These are phyloP conservation scores for Monochamus alternatus DNA, from an alignment of 2,888 invertebrate species.

Conservation along the genomic window DNA sequence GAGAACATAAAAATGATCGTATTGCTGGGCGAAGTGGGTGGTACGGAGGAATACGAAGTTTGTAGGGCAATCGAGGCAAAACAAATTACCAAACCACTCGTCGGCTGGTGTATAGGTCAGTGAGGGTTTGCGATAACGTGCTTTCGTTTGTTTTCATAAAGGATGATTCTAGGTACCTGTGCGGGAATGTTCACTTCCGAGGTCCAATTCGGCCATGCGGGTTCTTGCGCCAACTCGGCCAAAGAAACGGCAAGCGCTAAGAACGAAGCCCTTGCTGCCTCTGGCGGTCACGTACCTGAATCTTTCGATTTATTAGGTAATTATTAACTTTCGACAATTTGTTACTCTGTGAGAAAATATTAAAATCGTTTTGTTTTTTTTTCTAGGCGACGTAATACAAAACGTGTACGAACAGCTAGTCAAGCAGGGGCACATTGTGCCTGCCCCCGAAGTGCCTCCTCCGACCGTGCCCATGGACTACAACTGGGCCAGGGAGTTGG, in stretches of 20 bases:
- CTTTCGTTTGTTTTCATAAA: not conserved
- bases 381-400: conserved; percentile 82
- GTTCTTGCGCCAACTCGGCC: conserved; percentile 94
- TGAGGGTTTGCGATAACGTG: conserved; percentile 7
- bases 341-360: no score
- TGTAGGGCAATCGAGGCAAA: conserved; percentile 88
- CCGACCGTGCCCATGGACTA: conserved; percentile 99
- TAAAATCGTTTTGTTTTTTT: not conserved
- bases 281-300: conserved; percentile 92
- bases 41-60: conserved; percentile 97
- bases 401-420: conserved; percentile 86
- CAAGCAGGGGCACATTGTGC: conserved; percentile 85
- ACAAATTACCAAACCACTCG: conserved; percentile 91
- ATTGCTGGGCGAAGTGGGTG: conserved; percentile 98
- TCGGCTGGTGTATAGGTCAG: conserved; percentile 98
- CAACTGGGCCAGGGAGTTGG: conserved; percentile 98
- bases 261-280: conserved; percentile 86
- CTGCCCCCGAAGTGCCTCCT: conserved; percentile 93
- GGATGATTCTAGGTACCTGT: conserved; percentile 63
- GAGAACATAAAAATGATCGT: conserved; percentile 95
- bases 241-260: conserved; percentile 94
- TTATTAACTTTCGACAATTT: not conserved
- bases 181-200: conserved; percentile 88
- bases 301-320: conserved; percentile 86
- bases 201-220: conserved; percentile 99